Conservation (phyloP, 1,140 invertebrate species). For the Hylaeus volcanicus region DNA sequence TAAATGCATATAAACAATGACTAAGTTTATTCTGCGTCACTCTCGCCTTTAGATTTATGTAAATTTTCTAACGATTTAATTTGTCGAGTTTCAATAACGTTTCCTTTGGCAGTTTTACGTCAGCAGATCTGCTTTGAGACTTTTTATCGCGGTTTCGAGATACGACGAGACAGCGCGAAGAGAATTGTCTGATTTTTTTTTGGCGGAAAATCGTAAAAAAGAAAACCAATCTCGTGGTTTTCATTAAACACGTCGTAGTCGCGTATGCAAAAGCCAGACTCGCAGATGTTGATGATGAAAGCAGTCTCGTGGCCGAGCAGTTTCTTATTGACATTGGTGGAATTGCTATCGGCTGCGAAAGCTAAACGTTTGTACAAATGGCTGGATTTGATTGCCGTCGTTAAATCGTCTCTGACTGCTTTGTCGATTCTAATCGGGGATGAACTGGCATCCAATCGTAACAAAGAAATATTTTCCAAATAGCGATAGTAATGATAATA, state of each 20-base stretch:
- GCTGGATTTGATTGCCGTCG: background rate
- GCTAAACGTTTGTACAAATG: slow-evolving; percentile 50
- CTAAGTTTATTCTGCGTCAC: too few species aligned
- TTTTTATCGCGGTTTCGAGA: background rate
- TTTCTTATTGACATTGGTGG: slow-evolving; percentile 19
- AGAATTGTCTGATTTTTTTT: too few species aligned
- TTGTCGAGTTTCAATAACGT: too few species aligned
- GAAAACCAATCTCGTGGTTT: background rate
- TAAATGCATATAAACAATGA: too few species aligned
- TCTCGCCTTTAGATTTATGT: too few species aligned
- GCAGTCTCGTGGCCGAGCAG: background rate
- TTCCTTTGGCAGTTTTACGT: too few species aligned
- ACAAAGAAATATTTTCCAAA: background rate
- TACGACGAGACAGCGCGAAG: too few species aligned
- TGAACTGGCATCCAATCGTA: background rate
- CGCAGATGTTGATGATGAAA: background rate
- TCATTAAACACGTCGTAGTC: background rate
- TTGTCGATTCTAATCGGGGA: background rate
- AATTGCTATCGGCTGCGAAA: slow-evolving; percentile 14
- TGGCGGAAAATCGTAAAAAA: too few species aligned
- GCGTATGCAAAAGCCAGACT: background rate
- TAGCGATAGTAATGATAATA: too few species aligned
- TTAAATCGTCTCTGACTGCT: background rate
- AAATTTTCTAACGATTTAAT: too few species aligned
- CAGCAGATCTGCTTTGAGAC: too few species aligned